These are phyloP conservation scores for Platalea minor DNA, from an alignment of 2,797 vertebrate genomes.

Conservation along the genomic window DNA sequence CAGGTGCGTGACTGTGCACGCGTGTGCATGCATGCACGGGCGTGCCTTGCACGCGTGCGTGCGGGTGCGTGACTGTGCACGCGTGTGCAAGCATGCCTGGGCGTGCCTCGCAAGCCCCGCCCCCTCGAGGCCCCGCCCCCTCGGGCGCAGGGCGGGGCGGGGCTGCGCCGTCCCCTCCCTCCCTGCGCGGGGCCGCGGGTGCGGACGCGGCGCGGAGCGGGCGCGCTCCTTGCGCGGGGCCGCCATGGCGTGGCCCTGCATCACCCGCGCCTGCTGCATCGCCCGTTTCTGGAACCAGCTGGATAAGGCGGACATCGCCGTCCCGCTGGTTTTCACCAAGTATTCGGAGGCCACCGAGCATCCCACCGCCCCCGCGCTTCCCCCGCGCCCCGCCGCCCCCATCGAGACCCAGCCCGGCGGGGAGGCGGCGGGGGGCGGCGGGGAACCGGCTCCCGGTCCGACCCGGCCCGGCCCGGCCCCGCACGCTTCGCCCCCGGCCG, in stretches of 20 bases:
- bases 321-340: slow-evolving; percentile 93
- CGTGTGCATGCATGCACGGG: no score
- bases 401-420: slow-evolving; percentile 83
- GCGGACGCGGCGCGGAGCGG: neutral
- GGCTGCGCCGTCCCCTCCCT: no score
- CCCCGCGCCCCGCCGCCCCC: slow-evolving; percentile 76
- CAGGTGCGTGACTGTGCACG: no score
- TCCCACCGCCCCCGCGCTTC: slow-evolving; percentile 20
- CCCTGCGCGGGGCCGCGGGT: neutral
- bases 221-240: neutral
- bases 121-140: neutral
- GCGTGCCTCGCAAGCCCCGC: neutral
- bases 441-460: neutral
- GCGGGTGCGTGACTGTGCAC: no score
- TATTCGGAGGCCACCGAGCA: slow-evolving; percentile 90
- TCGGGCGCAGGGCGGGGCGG: neutral
- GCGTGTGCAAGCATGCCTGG: no score
- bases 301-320: slow-evolving; percentile 95
- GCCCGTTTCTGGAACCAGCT: slow-evolving; percentile 98
- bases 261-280: slow-evolving; percentile 96
- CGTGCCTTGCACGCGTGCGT: no score
- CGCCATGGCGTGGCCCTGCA: slow-evolving; percentile 97
- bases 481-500: slow-evolving; percentile 71
- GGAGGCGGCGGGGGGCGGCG: slow-evolving; percentile 45
- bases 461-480: neutral